Percentiles rank a stretch among this genome's conserved stretches.
These are phyloP conservation scores for Caligus rogercresseyi DNA, from an alignment of 1,140 invertebrate genomes.

Conservation along the genomic window DNA sequence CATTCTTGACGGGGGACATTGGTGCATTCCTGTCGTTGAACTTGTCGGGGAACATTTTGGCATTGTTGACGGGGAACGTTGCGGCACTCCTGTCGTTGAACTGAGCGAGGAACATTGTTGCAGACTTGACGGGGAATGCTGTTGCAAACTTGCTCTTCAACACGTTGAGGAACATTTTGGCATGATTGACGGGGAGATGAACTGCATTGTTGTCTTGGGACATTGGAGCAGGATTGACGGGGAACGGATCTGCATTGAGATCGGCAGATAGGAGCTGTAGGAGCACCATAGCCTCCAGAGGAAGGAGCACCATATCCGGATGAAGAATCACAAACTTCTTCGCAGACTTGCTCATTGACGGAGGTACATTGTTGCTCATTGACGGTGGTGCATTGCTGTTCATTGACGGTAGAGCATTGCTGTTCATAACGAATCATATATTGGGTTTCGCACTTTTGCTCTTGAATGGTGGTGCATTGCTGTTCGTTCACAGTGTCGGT, in stretches of 20 bases:
- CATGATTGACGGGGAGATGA: conserved; percentile 6
- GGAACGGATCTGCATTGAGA: conserved; percentile 9
- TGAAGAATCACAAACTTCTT: too few relatives aligned
- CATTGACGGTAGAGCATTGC: conserved; percentile 5
- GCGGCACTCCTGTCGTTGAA: conserved; percentile 15
- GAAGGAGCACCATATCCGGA: too few relatives aligned
- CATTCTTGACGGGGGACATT: too few relatives aligned
- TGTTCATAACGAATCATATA: too few relatives aligned
- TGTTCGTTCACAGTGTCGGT: too few relatives aligned
- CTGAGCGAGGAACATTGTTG: conserved; percentile 5
- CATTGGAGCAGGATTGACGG: conserved; percentile 9
- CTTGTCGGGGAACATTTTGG: too few relatives aligned
- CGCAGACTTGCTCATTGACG: conserved; percentile 6
- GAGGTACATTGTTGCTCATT: conserved; percentile 3
- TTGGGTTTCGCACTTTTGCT: not conserved
- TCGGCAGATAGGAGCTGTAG: not conserved
- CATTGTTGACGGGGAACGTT: too few relatives aligned
- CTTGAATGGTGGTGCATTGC: conserved; percentile 1
- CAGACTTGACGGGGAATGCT: conserved; percentile 13
- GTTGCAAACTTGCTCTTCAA: conserved; percentile 17
- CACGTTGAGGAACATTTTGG: not conserved
- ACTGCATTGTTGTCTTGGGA: conserved; percentile 11
- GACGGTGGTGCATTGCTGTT: too few relatives aligned
- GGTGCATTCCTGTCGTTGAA: too few relatives aligned
- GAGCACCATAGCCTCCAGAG: too few relatives aligned